Conservation (phyloP, 2,113 vertebrate species). For the Chlamydotis undulata region DNA sequence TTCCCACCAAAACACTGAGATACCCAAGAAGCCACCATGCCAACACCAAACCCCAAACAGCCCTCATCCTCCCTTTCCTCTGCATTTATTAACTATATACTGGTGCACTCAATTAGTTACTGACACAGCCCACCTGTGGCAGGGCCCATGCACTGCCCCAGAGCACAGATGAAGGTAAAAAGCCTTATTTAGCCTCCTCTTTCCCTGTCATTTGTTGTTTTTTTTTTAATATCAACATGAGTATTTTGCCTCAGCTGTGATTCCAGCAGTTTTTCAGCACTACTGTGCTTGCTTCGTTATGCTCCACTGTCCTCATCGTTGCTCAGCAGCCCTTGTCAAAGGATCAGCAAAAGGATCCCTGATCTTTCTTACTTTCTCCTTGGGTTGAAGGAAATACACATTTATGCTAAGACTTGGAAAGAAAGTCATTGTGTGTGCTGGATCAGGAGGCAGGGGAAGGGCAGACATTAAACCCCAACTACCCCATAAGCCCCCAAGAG, state of each 20-base stretch:
- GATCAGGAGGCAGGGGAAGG: neutral
- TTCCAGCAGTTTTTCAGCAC: neutral
- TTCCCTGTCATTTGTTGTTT: neutral
- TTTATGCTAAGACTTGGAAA: neutral
- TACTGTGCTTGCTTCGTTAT: rapidly evolving
- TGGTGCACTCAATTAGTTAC: neutral
- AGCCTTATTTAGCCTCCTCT: neutral
- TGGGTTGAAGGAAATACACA: neutral
- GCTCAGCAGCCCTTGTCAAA: neutral
- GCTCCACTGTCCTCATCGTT: neutral
- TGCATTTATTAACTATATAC: neutral
- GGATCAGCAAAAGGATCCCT: neutral
- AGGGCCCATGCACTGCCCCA: neutral
- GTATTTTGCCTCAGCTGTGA: neutral
- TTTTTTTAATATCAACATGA: neutral
- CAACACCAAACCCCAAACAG: rapidly evolving
- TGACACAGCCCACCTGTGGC: neutral
- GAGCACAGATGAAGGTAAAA: neutral
- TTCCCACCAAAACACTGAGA: neutral
- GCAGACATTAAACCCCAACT: neutral
- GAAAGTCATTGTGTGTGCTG: rapidly evolving
- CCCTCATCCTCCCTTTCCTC: rapidly evolving
- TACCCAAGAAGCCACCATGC: rapidly evolving
- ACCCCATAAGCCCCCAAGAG: neutral
- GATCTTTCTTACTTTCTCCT: neutral